Base-by-base conservation (phyloP, 2,888 invertebrate species). In the Drosophila kanekoi region DNA sequence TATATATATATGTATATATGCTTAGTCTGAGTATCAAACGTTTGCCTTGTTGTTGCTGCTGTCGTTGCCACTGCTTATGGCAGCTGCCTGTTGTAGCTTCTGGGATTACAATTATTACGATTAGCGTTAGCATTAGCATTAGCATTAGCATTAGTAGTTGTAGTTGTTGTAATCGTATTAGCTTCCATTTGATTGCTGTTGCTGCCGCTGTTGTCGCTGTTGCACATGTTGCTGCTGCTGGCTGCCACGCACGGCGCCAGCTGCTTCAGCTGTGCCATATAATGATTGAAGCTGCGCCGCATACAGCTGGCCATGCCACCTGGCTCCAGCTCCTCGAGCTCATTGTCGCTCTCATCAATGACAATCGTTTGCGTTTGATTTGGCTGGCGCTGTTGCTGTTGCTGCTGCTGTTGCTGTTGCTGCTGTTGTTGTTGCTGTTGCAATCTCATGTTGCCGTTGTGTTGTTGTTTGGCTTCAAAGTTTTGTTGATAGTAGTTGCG, bases 21-120 rank as follows among this genome's bases (percentile, higher is more conserved):
- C 72, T 63, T 81, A 81, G 52, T 64, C 68, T 84, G 89, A 85
- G 89, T 89, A 87, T 89, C 83, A 81, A 83, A 81, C 65, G 65
- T 61, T 87, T 86, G 61, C 68, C 81, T 59, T 74, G 65, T 43
- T 77, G 63, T 20, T 58, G 47, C 2, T 63, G 51, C 38, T 64
- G 56, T 9, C 76, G 40, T 63, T 72, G 77, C 47, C 60, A 52
- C 35, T 64, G 57, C 45, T 75, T 44, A 61, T 48, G 81, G 51
- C 60, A 76, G 87, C 69, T 80, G 80, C 78, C 87, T 81, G 76
- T 54, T 64, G 85, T 59, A 67, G 80, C 72, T 68, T 75, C 67
- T 88, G 58, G 80, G 59, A 61, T 84, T 77, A 76, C 59, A 58
- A 52, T 66, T 66, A 59, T 64, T 68, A 66, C 56, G 69, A 60